Conservation (phyloP, 2,888 invertebrate genomes). For the Rhimphoctona megacephalus region DNA sequence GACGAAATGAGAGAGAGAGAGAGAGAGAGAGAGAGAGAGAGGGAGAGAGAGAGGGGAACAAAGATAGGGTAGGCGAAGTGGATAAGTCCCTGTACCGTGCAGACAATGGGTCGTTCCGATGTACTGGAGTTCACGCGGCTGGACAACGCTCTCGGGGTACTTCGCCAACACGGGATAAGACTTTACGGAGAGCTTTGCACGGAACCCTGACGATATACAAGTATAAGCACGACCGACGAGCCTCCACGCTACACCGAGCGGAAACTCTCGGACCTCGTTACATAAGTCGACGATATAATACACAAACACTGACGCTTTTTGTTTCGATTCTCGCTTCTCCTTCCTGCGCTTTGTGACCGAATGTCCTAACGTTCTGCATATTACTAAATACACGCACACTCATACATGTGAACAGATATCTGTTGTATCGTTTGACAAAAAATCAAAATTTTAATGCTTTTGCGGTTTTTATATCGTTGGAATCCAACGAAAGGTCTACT, state of each 20-base stretch:
- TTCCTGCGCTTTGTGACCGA: slow-evolving; percentile 39
- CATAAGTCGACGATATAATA: slow-evolving; percentile 77
- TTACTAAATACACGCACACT: background rate
- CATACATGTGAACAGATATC: background rate
- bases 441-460: background rate
- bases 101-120: slow-evolving; percentile 67
- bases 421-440: background rate
- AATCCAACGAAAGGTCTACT: background rate
- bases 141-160: slow-evolving; percentile 60
- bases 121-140: slow-evolving; percentile 56
- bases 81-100: slow-evolving; percentile 54
- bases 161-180: slow-evolving; percentile 26
- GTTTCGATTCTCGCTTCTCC: slow-evolving; percentile 55
- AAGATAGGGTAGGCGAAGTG: slow-evolving; percentile 44
- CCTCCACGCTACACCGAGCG: slow-evolving; percentile 79
- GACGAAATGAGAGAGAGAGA: background rate
- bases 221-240: slow-evolving; percentile 23
- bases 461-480: background rate
- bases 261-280: slow-evolving; percentile 78
- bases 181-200: slow-evolving; percentile 43
- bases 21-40: background rate
- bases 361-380: background rate
- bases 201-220: background rate
- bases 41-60: background rate
- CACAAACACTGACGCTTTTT: slow-evolving; percentile 53